Evolutionary conservation across 1,140 invertebrate genomes (phyloP).

Genomic region (Anthonomus grandis): DNA sequence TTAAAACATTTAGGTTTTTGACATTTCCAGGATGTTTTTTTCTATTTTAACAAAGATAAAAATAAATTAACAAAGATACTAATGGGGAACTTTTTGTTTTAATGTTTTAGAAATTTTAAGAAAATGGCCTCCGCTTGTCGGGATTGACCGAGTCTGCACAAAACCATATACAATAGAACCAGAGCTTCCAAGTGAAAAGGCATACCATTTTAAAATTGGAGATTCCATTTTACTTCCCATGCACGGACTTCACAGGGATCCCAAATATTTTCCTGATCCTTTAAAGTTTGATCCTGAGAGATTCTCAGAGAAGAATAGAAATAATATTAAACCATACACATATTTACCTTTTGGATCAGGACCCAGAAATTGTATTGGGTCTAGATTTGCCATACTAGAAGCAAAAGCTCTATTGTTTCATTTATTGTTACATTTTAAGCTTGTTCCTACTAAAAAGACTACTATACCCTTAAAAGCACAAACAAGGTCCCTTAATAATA

Average conservation of each 20-base stretch:
- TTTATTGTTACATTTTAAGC: slow-evolving; percentile 35
- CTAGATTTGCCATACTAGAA: slow-evolving; percentile 36
- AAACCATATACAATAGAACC: slow-evolving; percentile 50
- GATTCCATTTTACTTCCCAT: slow-evolving; percentile 50
- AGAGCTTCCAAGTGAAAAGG: slow-evolving; percentile 11
- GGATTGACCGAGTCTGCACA: slow-evolving; percentile 52
- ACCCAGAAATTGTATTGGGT: slow-evolving; percentile 46
- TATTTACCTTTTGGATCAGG: slow-evolving; percentile 58
- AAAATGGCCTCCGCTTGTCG: slow-evolving; percentile 53
- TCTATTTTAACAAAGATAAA: no score
- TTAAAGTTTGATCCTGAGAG: slow-evolving; percentile 52
- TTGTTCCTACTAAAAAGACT: slow-evolving; percentile 33
- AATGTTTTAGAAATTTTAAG: slow-evolving; percentile 55
- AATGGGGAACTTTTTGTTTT: no score
- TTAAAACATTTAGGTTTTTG: slow-evolving; percentile 1
- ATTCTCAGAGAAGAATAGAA: slow-evolving; percentile 46
- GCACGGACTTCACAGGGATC: slow-evolving; percentile 54
- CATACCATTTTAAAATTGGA: slow-evolving; percentile 13
- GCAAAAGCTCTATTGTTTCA: slow-evolving; percentile 40
- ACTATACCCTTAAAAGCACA: slow-evolving; percentile 32
- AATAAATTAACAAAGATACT: no score
- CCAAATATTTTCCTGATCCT: slow-evolving; percentile 49
- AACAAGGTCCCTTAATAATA: slow-evolving; percentile 19
- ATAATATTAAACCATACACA: slow-evolving; percentile 42
- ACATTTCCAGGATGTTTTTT: slow-evolving; percentile 10